phyloP scores from a whole-genome alignment of 1,140 invertebrate genomes.

The Caenorhabditis brenneri region DNA sequence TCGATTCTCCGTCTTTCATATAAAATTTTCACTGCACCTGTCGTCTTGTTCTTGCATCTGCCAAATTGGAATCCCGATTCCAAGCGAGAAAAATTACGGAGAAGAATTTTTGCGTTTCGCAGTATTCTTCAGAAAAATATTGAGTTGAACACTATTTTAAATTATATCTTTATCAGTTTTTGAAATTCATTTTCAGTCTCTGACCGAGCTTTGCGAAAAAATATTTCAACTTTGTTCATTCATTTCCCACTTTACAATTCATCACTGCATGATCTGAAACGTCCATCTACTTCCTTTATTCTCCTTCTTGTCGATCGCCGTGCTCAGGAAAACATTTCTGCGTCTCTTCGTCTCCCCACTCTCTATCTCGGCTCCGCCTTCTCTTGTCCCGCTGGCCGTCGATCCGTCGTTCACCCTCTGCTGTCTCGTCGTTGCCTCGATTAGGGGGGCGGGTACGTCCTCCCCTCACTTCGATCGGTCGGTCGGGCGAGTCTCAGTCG shows the following conservation, averaged over 20 bases:
- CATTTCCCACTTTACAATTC: not conserved
- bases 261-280: not conserved
- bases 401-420: conserved; percentile 19
- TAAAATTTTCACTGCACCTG: not conserved
- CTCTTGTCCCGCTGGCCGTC: not conserved
- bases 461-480: conserved; percentile 39
- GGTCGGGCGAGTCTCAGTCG: conserved; percentile 32
- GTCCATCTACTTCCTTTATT: not conserved
- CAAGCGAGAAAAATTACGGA: not conserved
- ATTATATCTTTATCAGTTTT: too few species aligned
- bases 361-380: not conserved
- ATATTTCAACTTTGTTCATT: not conserved
- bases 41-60: not conserved
- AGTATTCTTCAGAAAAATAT: too few species aligned
- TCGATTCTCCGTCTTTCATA: not conserved
- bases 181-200: too few species aligned
- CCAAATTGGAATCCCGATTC: not conserved
- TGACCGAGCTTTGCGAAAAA: too few species aligned
- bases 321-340: not conserved
- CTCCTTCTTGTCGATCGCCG: conserved; percentile 13
- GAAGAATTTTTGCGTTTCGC: not conserved
- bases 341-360: conserved; percentile 21
- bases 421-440: conserved; percentile 30
- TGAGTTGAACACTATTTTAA: too few species aligned
- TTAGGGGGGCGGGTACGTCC: conserved; percentile 34